These are phyloP conservation scores for Parapristionchus giblindavisi DNA, from an alignment of 2,888 invertebrate genomes.

Conservation along the genomic window DNA sequence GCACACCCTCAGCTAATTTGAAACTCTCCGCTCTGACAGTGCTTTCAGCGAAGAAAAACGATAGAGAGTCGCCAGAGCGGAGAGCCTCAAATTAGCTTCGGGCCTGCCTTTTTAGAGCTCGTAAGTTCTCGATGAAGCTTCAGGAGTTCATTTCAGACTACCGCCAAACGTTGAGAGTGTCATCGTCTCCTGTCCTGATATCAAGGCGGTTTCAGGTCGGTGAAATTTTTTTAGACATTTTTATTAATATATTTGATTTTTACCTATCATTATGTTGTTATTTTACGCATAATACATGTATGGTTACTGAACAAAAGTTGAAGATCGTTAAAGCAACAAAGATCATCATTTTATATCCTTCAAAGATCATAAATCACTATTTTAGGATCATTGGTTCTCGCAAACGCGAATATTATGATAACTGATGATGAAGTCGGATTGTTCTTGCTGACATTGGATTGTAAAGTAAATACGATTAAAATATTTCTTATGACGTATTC, in stretches of 20 bases:
- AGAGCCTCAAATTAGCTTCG: background rate
- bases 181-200: background rate
- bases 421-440: constrained; percentile 49
- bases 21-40: too few species aligned
- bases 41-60: constrained; percentile 5
- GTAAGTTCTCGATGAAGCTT: too few species aligned
- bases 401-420: constrained; percentile 47
- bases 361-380: background rate
- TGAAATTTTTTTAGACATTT: background rate
- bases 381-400: constrained; percentile 44
- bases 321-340: background rate
- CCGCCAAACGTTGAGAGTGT: constrained; percentile 36
- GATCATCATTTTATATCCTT: background rate
- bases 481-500: background rate
- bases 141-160: constrained; percentile 15
- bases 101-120: background rate
- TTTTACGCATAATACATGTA: too few species aligned
- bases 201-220: constrained; percentile 26
- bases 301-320: background rate
- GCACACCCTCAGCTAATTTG: too few species aligned
- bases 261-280: background rate
- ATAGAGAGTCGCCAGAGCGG: too few species aligned
- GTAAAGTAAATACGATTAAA: constrained; percentile 38
- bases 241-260: background rate
- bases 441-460: constrained; percentile 48